Conservation (phyloP, 1,140 invertebrate genomes). For the Cecropterus lyciades region DNA sequence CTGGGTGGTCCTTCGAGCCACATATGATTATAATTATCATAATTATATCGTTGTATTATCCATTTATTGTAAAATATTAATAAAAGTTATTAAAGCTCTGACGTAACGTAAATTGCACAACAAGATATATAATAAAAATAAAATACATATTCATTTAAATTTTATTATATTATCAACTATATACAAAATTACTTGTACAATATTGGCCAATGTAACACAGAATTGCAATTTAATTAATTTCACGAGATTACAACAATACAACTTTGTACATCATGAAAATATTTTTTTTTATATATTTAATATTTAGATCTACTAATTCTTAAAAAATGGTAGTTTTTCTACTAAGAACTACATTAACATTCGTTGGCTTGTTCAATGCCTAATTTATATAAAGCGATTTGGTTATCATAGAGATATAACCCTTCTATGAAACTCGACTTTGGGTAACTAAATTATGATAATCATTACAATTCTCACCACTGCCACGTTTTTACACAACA, state of each 20-base stretch:
- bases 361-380: not conserved
- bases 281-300: not conserved
- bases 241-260: constrained; percentile 5
- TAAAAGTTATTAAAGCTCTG: no score
- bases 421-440: no score
- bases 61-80: no score
- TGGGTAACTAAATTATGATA: no score
- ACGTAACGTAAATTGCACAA: no score
- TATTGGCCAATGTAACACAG: not conserved
- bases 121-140: no score
- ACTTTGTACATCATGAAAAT: not conserved
- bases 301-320: not conserved
- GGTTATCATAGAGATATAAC: no score
- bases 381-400: not conserved
- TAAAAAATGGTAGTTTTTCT: not conserved
- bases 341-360: not conserved
- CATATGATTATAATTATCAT: no score
- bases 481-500: no score
- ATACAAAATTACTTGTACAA: constrained; percentile 22
- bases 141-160: constrained; percentile 15
- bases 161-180: constrained; percentile 13
- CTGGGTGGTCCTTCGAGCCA: no score
- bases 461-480: no score
- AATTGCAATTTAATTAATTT: not conserved
- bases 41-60: no score